Conservation (phyloP, 2,113 vertebrate genomes). For the Panthera uncia region DNA sequence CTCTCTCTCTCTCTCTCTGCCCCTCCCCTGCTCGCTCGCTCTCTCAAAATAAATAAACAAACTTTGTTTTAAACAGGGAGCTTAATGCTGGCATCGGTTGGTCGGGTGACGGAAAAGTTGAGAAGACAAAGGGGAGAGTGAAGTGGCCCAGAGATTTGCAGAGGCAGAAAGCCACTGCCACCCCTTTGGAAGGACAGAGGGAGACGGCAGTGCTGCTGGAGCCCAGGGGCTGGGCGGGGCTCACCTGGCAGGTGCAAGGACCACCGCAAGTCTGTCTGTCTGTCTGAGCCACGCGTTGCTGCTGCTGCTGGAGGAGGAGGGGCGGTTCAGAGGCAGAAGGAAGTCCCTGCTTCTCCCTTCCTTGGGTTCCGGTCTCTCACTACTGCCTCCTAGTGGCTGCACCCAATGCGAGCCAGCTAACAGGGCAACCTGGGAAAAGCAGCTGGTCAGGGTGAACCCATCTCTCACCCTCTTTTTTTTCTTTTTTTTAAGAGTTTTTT, state of each 20-base stretch:
- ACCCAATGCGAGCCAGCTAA: neutral
- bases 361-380: neutral
- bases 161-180: neutral
- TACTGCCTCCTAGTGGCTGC: neutral
- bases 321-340: neutral
- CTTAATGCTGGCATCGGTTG: neutral
- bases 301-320: neutral
- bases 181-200: neutral
- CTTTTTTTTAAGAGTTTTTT: too few species aligned
- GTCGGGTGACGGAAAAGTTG: neutral
- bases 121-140: neutral
- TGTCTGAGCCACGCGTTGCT: too few species aligned
- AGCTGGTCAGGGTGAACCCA: neutral
- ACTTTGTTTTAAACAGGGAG: neutral
- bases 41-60: too few species aligned
- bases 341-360: neutral
- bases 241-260: neutral
- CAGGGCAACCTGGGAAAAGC: neutral
- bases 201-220: neutral
- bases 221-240: neutral
- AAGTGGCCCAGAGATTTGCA: neutral
- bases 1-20: too few species aligned
- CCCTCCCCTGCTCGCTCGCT: too few species aligned
- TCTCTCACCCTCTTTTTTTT: neutral
- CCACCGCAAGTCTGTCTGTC: fast-evolving